These are phyloP conservation scores for Molanna angustata DNA, from an alignment of 2,888 invertebrate genomes.

Conservation along the genomic window DNA sequence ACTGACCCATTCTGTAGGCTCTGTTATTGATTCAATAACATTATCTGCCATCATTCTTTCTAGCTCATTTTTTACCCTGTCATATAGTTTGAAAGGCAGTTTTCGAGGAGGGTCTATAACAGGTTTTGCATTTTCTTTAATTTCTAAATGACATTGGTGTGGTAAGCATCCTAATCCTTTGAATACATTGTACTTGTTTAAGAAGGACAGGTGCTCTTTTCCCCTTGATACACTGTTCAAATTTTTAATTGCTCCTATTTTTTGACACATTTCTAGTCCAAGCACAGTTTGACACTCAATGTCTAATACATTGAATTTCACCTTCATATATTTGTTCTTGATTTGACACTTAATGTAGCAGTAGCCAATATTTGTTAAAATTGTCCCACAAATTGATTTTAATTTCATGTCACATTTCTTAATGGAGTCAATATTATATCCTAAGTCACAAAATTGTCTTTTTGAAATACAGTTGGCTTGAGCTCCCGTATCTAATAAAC, in stretches of 20 bases:
- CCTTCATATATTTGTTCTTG: background rate
- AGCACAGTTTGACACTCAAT: background rate
- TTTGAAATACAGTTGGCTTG: conserved; percentile 4
- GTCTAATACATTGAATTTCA: conserved; percentile 3
- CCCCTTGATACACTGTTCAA: too few species aligned
- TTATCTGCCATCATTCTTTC: background rate
- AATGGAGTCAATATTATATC: background rate
- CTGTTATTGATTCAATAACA: conserved; percentile 1
- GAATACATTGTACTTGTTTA: too few species aligned
- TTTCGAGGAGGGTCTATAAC: conserved; percentile 4
- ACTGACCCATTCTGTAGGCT: conserved; percentile 3
- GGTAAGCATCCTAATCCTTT: conserved; percentile 3
- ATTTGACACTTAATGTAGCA: background rate
- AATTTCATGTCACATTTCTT: background rate
- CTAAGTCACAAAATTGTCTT: conserved; percentile 1
- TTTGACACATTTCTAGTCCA: conserved; percentile 3
- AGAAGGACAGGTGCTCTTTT: too few species aligned
- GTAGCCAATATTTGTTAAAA: conserved; percentile 1
- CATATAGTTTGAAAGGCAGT: background rate
- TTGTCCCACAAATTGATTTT: conserved; percentile 2
- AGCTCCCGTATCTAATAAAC: conserved; percentile 4
- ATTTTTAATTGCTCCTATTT: background rate
- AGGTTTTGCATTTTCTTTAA: background rate
- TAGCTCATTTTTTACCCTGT: conserved; percentile 1
- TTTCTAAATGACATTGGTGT: background rate